These are phyloP conservation scores for Hydropotes inermis DNA, from an alignment of 2,113 vertebrate genomes.

Conservation along the genomic window DNA sequence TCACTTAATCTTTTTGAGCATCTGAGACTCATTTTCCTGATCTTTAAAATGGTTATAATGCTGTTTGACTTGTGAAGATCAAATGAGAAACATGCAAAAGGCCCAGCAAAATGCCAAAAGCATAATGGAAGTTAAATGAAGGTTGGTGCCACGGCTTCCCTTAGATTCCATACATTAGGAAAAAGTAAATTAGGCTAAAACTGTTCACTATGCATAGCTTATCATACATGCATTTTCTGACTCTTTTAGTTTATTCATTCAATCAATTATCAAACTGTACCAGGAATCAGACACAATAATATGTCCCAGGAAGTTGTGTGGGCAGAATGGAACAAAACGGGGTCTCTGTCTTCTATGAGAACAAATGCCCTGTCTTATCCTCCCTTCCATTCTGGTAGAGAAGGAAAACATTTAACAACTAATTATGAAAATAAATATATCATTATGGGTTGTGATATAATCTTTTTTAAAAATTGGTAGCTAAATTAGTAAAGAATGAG, in stretches of 20 bases:
- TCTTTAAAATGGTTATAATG: not conserved
- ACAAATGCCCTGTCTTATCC: not conserved
- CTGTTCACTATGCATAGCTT: not conserved
- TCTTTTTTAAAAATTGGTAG: not conserved
- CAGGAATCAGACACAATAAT: not conserved
- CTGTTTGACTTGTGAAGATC: not conserved
- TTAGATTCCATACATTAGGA: not conserved
- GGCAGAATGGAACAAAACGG: not conserved
- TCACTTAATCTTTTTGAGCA: not conserved
- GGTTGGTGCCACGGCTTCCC: not conserved
- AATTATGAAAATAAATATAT: not conserved
- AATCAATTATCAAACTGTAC: not conserved
- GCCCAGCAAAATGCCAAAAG: not conserved
- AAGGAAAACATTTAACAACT: not conserved
- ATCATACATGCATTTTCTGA: not conserved
- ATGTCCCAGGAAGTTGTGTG: not conserved
- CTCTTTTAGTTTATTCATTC: not conserved
- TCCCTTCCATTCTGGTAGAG: not conserved
- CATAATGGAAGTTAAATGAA: not conserved
- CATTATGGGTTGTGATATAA: not conserved
- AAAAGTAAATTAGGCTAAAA: not conserved
- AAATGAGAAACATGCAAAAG: not conserved
- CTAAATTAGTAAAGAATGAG: not conserved
- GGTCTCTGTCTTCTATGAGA: not conserved
- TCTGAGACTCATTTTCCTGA: not conserved